phyloP scores from a whole-genome alignment of 2,797 vertebrate genomes.

The Knipowitschia caucasica region DNA sequence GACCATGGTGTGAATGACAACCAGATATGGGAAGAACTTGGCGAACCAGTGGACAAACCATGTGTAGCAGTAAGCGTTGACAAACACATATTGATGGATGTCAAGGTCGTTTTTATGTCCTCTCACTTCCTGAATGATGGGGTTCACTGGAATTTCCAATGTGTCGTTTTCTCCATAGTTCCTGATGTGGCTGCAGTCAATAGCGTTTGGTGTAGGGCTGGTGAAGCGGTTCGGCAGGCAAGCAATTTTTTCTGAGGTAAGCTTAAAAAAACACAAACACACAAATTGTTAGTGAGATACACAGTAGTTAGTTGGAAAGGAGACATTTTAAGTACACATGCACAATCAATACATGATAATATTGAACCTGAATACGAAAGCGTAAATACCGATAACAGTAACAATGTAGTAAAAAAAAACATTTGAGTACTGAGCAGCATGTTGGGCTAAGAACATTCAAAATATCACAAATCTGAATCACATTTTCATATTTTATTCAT shows the following conservation, averaged over 20 bases:
- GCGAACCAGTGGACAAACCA: constrained; percentile 88
- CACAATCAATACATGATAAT: no score
- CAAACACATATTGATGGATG: constrained; percentile 87
- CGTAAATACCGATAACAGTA: no score
- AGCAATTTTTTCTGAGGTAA: constrained; percentile 89
- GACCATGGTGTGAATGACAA: constrained; percentile 86
- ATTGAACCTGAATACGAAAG: no score
- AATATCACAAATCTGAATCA: no score
- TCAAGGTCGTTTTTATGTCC: constrained; percentile 86
- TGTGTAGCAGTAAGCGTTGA: constrained; percentile 91
- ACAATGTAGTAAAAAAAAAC: no score
- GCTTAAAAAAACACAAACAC: constrained; percentile 73
- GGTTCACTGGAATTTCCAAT: constrained; percentile 31
- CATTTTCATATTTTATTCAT: no score
- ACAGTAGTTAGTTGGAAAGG: no score
- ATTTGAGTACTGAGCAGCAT: no score
- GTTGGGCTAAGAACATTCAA: no score
- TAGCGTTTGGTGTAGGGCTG: constrained; percentile 58
- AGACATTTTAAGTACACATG: no score
- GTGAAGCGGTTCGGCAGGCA: constrained; percentile 83
- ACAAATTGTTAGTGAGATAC: background rate
- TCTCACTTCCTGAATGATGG: constrained; percentile 64
- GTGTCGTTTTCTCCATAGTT: constrained; percentile 61
- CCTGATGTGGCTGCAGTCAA: constrained; percentile 76
- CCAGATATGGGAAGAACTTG: constrained; percentile 91